phyloP scores from a whole-genome alignment of 1,140 invertebrate genomes.

The Habropoda laboriosa region DNA sequence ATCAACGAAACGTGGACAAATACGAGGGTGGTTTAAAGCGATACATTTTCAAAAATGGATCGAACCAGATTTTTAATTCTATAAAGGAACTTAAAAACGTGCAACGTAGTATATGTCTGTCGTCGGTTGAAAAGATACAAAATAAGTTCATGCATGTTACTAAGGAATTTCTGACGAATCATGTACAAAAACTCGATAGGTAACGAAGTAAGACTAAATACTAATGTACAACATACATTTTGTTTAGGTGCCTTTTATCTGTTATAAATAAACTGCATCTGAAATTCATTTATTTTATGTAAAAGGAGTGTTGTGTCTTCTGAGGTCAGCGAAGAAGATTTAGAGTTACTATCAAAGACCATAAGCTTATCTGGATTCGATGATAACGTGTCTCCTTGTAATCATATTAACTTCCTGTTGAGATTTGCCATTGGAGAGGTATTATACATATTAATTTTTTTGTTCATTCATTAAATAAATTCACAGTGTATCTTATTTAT shows the following conservation, averaged over 20 bases:
- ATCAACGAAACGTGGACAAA: slow-evolving; percentile 47
- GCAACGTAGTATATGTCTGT: slow-evolving; percentile 68
- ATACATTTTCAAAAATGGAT: background rate
- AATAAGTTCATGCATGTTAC: slow-evolving; percentile 62
- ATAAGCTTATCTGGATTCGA: slow-evolving; percentile 92
- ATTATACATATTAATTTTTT: background rate
- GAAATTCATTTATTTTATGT: background rate
- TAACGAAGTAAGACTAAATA: slow-evolving; percentile 65
- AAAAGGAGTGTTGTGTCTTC: slow-evolving; percentile 84
- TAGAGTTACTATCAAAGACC: slow-evolving; percentile 88
- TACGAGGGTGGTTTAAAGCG: slow-evolving; percentile 13
- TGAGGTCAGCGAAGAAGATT: slow-evolving; percentile 89
- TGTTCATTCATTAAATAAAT: background rate
- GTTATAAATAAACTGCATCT: background rate
- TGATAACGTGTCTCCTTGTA: slow-evolving; percentile 91
- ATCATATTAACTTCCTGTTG: slow-evolving; percentile 87
- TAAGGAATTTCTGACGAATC: slow-evolving; percentile 66
- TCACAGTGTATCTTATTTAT: slow-evolving; percentile 12
- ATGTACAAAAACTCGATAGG: slow-evolving; percentile 75
- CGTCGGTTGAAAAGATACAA: slow-evolving; percentile 66
- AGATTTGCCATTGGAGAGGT: slow-evolving; percentile 89
- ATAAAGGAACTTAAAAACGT: slow-evolving; percentile 68
- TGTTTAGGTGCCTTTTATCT: background rate
- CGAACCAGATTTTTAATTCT: slow-evolving; percentile 27
- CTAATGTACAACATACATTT: background rate